Evolutionary conservation across 2,113 vertebrate genomes (phyloP), one percentile per base, ranked within the genome.

Genomic region (Engraulis encrasicolus): DNA sequence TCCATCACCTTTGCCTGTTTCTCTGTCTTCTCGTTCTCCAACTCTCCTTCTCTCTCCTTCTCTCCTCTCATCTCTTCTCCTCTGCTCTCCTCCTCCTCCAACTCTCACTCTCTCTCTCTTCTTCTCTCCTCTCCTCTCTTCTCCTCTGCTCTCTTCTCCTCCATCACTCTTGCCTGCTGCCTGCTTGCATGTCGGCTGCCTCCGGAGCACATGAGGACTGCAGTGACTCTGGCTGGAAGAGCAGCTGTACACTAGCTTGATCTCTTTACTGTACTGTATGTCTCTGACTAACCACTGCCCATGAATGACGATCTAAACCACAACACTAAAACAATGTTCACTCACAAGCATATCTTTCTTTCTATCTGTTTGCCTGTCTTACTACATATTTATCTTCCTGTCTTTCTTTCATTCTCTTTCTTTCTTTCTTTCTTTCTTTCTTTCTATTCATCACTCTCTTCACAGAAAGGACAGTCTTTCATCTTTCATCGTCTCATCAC

Each of bases 141-240:
- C 95, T 92, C 91, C 93, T 93, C 95, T 94, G 94, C 95, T 95
- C 66, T 54, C 81, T 82, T 88, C 89, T 87, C 83, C 82, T 92
- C 88, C 91, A 93, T 95, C 91, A 93, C 93, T 93, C 90, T 94
- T 95, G 95, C 95, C 94, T 96, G 95, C 95, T 99, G 98, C 98
- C 97, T 99, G 98, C 97, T 99, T 99, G 98, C 98, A 99, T 99
- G 98, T 95, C 86, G 92, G 93, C 93, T 95, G 91, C 91, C 88
- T 50, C 92, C 91, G 93, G 93, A 92, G 91, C 92, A 93, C 94
- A 92, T 92, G 92, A 91, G 93, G 91, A 91, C 92, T 92, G 89
- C n/a, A n/a, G n/a, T 91, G 89, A 92, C 82, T 83, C 91, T 95
- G 90, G 89, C 23, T 74, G 17, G 1, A 84, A 89, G 58, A 91